Conservation (phyloP, 1,140 invertebrate species). For the Reticulitermes speratus region DNA sequence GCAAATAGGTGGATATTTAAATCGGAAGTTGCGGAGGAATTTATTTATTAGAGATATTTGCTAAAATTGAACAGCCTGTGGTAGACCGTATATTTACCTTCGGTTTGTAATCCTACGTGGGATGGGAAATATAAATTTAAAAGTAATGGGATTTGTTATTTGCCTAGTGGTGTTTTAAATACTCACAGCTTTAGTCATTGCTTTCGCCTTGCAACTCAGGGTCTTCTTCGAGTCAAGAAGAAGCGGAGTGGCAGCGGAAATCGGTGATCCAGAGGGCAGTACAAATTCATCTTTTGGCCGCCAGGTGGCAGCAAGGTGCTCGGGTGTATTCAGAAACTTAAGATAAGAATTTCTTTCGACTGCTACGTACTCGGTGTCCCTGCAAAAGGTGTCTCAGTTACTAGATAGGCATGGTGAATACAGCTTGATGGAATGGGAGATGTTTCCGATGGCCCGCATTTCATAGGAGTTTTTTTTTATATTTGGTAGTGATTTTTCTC, state of each 20-base stretch:
- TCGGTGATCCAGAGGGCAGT: conserved; percentile 18
- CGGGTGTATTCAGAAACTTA: conserved; percentile 30
- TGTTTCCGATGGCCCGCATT: background rate
- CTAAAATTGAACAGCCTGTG: background rate
- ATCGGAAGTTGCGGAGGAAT: too few species aligned
- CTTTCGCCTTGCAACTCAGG: background rate
- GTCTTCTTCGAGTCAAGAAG: background rate
- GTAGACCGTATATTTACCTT: background rate
- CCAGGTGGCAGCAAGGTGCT: conserved; percentile 29
- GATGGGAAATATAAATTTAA: too few species aligned
- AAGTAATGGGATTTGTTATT: too few species aligned
- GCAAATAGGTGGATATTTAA: too few species aligned
- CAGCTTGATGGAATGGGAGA: too few species aligned
- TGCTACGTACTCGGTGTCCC: background rate
- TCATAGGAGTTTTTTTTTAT: background rate
- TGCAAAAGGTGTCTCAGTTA: background rate
- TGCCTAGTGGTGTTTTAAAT: background rate
- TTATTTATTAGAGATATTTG: background rate
- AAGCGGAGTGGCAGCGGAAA: background rate
- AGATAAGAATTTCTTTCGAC: conserved; percentile 29
- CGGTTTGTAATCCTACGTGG: too few species aligned
- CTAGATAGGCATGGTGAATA: background rate
- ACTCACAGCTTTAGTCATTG: background rate
- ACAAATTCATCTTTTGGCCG: conserved; percentile 27
- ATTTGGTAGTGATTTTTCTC: background rate